Conservation (phyloP, 2,797 vertebrate species). For the Hemibagrus guttatus region DNA sequence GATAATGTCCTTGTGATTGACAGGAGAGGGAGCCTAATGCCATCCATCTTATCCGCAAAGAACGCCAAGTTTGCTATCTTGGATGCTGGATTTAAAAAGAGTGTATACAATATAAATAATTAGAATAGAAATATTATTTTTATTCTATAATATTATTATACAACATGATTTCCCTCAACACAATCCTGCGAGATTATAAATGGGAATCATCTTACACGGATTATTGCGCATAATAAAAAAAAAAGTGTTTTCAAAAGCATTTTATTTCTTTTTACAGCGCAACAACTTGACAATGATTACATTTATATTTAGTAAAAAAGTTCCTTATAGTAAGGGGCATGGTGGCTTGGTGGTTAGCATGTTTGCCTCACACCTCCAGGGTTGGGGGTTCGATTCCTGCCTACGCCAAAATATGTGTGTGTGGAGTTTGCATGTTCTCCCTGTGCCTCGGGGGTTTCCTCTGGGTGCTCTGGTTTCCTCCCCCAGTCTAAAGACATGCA, state of each 20-base stretch:
- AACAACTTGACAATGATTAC: neutral
- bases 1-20: neutral
- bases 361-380: too few relatives aligned
- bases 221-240: neutral
- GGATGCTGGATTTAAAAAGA: neutral
- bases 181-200: neutral
- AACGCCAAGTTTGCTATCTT: neutral
- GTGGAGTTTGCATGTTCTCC: too few relatives aligned
- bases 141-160: too few relatives aligned
- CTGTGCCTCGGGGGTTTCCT: too few relatives aligned
- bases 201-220: neutral
- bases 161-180: neutral
- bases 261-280: neutral
- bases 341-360: too few relatives aligned
- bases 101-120: too few relatives aligned
- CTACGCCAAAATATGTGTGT: too few relatives aligned
- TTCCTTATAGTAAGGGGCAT: too few relatives aligned
- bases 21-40: neutral
- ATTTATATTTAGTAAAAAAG: neutral
- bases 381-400: too few relatives aligned
- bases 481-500: too few relatives aligned
- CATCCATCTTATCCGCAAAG: neutral
- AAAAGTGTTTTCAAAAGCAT: neutral
- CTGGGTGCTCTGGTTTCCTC: too few relatives aligned
- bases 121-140: neutral